Base-by-base conservation (phyloP, 1,140 invertebrate species). In the Saccostrea glomerata region DNA sequence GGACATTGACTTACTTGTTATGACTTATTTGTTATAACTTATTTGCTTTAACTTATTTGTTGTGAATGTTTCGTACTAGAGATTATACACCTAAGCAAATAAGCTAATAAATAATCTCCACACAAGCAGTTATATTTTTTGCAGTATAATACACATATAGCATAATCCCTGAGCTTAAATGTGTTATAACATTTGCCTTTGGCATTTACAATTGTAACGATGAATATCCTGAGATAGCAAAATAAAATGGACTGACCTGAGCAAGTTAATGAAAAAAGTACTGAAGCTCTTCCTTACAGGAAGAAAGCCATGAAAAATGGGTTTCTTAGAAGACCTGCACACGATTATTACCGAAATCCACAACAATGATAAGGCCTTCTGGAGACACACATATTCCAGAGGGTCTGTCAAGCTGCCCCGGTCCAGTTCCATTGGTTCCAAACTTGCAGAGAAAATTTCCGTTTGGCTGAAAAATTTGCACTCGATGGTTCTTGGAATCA, bases 401-500 rank as follows among this genome's bases (percentile, higher is more conserved):
- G 7, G 96, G 96, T 25, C 96, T 94, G 92, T 97, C 96, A 87
- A 97, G 92, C 91, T 96, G 95, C 15, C 96, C 96, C 58, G 95
- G 93, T 12, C 94, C 95, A 30, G 94, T 94, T 12, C 96, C 96
- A 54, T 93, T 92, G 25, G 92, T 91, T 63, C 96, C 96, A 94
- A 96, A 96, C 88, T 95, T 95, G 86, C 93, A 94, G 73, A 95
- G 89, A 90, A 96, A 95, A 54, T 92, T 94, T 15, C 96, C 95
- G 92, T 95, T 92, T 25, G 94, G 93, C 73, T 94, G 92, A 88
- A 96, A 95, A 82, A 96, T 93, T 90, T 95, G 96, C 89, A 99
- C 97, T 54, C 98, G 96, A 95, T 99, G 97, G 95, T 99, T 98
- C 89, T 97, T 96, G 0, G 98, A 98, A 95, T 99, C 98, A 1